Evolutionary conservation across 2,113 vertebrate genomes (phyloP).

Genomic region (Marmota flaviventris): DNA sequence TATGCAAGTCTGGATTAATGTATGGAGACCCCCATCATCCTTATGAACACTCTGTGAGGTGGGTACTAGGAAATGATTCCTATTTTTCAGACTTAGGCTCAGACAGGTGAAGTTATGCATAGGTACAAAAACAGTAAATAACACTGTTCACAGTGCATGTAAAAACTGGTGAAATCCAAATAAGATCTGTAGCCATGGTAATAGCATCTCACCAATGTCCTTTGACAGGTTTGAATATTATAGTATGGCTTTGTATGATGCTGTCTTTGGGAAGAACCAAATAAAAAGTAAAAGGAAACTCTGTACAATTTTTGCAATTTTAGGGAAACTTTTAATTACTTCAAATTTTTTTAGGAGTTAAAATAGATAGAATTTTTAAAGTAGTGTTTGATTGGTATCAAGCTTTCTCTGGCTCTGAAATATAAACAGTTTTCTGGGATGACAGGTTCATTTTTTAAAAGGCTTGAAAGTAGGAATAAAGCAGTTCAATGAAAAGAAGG

Average conservation of each 20-base stretch:
- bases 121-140: not conserved
- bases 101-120: not conserved
- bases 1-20: not conserved
- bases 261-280: not conserved
- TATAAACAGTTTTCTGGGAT: not conserved
- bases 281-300: not conserved
- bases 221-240: not conserved
- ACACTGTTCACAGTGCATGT: not conserved
- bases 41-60: not conserved
- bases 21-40: rapidly evolving
- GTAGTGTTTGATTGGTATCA: not conserved
- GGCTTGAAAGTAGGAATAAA: not conserved
- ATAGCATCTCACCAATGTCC: not conserved
- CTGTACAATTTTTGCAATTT: not conserved
- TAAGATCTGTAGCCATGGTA: not conserved
- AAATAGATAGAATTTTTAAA: not conserved
- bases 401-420: not conserved
- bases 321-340: not conserved
- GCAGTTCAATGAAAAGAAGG: not conserved
- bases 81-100: not conserved
- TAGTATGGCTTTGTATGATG: not conserved
- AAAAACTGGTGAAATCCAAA: not conserved
- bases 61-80: not conserved
- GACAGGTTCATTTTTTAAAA: not conserved
- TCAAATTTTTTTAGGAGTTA: not conserved